These are phyloP conservation scores for Nephrocerus scutellatus DNA, from an alignment of 2,888 invertebrate genomes.

Conservation along the genomic window DNA sequence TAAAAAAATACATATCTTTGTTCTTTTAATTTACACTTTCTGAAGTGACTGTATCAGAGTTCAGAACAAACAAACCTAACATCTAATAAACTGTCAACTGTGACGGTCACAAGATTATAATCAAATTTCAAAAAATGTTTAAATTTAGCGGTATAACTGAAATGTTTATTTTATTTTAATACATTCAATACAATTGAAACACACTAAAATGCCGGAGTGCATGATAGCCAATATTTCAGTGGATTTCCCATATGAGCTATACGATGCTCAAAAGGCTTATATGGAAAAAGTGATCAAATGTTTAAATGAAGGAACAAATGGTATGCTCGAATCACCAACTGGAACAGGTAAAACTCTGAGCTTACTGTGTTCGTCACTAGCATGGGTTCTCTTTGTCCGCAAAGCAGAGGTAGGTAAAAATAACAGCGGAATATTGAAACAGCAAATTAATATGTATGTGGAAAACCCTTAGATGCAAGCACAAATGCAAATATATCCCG, in stretches of 20 bases:
- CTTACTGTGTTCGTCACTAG: constrained; percentile 83
- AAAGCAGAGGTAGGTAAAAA: constrained; percentile 57
- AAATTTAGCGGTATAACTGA: too few relatives aligned
- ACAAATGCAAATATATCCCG: constrained; percentile 22
- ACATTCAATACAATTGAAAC: too few relatives aligned
- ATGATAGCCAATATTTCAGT: constrained; percentile 58
- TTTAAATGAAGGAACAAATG: constrained; percentile 71
- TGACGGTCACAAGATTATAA: too few relatives aligned
- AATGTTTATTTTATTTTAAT: too few relatives aligned
- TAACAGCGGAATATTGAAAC: neutral
- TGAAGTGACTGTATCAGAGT: too few relatives aligned
- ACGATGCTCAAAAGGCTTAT: constrained; percentile 80
- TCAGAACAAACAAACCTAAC: too few relatives aligned
- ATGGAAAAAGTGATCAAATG: constrained; percentile 70
- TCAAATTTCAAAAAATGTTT: too few relatives aligned
- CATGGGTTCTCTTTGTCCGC: constrained; percentile 80
- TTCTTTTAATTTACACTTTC: too few relatives aligned
- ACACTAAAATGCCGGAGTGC: constrained; percentile 40
- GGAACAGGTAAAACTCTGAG: constrained; percentile 96
- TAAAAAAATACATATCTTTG: too few relatives aligned
- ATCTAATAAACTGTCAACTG: too few relatives aligned
- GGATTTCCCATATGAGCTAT: constrained; percentile 88
- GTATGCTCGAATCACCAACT: constrained; percentile 85
- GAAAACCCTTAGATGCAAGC: constrained; percentile 16
- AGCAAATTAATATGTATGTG: neutral